Percentiles rank a stretch among this genome's conserved stretches.
Evolutionary conservation across 2,113 vertebrate species (phyloP).

Genomic region (Hyperopisus bebe): DNA sequence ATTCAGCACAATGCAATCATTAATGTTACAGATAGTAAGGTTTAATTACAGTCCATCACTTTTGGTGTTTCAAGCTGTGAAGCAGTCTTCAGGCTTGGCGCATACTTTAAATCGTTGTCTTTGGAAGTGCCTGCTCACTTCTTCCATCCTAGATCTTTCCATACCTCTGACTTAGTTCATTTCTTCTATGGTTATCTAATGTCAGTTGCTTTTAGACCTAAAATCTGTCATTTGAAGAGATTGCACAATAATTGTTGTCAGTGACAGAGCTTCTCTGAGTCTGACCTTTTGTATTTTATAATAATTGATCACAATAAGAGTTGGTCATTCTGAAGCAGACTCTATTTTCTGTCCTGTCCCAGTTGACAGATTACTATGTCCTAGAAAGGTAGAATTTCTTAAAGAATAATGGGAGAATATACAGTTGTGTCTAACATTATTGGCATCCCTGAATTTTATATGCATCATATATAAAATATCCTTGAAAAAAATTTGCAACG

Average conservation of each 20-base stretch:
- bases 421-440: neutral
- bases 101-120: neutral
- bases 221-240: neutral
- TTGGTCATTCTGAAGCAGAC: neutral
- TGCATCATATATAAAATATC: neutral
- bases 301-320: neutral
- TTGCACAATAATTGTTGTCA: neutral
- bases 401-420: neutral
- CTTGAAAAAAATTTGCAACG: neutral
- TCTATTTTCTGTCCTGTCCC: neutral
- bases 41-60: conserved; percentile 21
- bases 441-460: neutral
- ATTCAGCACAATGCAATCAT: conserved; percentile 28
- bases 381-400: neutral
- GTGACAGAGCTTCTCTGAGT: neutral
- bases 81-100: neutral
- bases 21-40: conserved; percentile 18
- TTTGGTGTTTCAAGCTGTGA: neutral
- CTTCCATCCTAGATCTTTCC: neutral
- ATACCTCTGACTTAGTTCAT: neutral
- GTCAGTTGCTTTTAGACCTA: neutral
- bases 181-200: neutral
- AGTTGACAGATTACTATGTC: neutral
- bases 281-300: neutral
- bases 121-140: neutral